Base-by-base conservation (phyloP, 2,888 invertebrate species). In the Schrankia costaestrigalis region DNA sequence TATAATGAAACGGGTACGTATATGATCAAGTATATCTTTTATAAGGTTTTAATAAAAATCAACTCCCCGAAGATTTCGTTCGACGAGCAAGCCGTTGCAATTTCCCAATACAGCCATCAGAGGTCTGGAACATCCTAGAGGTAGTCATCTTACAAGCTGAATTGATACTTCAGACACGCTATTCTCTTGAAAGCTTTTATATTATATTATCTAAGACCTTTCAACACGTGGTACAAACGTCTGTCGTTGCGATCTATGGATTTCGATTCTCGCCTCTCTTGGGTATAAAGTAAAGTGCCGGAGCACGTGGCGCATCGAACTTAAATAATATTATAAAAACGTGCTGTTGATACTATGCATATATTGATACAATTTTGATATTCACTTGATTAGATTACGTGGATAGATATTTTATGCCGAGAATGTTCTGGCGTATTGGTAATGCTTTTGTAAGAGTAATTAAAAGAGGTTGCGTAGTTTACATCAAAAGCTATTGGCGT, bases 161-260 rank as follows among this genome's bases (percentile, higher is more conserved):
- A 85, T 84, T 85, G 84, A 84, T 85, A 83, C 84, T 86, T 84
- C 80, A 86, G 84, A 84, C 84, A 73, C 77, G 78, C 78, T 78
- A 79, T 84, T 84, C 81, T 83, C 77, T 84, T 85, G 84, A 86
- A 85, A 87, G 86, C 82, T 86, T 85, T 84, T 84, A 82, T 85
- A 85, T 86, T 84, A 84, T 84, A 86, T 87, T 86, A 87, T 84
- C 81, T 77, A 76, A 80, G 78, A 82, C 78, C 81, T 83, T 79
- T 73, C 71, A 67, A 82, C 78, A 82, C 80, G 81, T 82, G 82
- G 80, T 73, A 63, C 58, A 61, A 82, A 76, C 80, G 83, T 84
- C 83, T 82, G 82, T 78, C 79, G 80, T 60, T 53, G 64, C 72
- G 75, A 78, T 80, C 78, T 79, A 78, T 81, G 72, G 78, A 79